Evolutionary conservation across 2,888 invertebrate genomes (phyloP).

Genomic region (Ennomos fuscantarius): DNA sequence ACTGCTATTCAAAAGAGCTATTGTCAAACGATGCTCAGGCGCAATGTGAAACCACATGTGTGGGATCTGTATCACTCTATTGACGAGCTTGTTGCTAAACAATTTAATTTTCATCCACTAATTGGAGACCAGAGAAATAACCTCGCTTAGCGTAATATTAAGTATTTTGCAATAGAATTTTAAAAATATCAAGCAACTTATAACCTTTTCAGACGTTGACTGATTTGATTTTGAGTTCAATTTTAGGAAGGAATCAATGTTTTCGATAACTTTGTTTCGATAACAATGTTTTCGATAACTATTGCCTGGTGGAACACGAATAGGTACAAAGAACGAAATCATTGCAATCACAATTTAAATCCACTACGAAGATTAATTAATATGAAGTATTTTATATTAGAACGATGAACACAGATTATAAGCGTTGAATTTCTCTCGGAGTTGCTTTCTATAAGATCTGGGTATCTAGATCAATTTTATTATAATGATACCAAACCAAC

Average conservation of each 20-base stretch:
- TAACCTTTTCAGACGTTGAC: too few species aligned
- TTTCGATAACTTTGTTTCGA: too few species aligned
- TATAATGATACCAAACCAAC: conserved; percentile 58
- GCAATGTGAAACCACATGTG: conserved; percentile 53
- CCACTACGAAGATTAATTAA: conserved; percentile 9
- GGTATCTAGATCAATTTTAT: conserved; percentile 70
- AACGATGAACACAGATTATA: conserved; percentile 20
- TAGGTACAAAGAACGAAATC: neutral
- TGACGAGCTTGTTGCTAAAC: conserved; percentile 37
- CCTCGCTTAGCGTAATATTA: conserved; percentile 12
- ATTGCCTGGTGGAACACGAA: too few species aligned
- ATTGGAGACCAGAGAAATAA: conserved; percentile 24
- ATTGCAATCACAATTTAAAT: neutral
- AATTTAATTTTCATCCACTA: conserved; percentile 23
- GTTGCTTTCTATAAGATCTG: conserved; percentile 65
- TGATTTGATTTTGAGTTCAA: too few species aligned
- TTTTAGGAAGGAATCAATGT: too few species aligned
- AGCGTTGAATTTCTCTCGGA: conserved; percentile 34
- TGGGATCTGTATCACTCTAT: conserved; percentile 48
- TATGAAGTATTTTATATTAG: conserved; percentile 7
- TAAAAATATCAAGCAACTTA: too few species aligned
- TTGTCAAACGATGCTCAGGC: conserved; percentile 53
- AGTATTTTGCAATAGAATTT: neutral
- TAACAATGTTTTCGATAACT: too few species aligned
- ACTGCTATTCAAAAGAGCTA: conserved; percentile 49